Conservation (phyloP, 2,113 vertebrate species). For the Epinephelus fuscoguttatus region DNA sequence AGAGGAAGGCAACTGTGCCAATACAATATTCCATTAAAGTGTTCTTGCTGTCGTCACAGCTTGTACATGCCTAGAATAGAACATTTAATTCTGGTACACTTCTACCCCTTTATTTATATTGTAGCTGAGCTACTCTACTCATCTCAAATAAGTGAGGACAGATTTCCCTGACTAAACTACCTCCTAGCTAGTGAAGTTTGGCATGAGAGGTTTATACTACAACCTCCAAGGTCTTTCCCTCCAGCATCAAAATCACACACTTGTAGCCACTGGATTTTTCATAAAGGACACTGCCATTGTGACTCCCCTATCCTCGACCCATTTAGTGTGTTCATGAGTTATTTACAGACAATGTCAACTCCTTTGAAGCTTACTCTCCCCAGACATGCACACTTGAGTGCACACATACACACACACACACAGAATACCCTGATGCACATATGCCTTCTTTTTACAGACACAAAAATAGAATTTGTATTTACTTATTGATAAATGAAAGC, state of each 20-base stretch:
- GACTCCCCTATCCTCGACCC: slow-evolving; percentile 55
- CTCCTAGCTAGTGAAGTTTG: slow-evolving; percentile 10
- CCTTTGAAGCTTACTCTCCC: slow-evolving; percentile 35
- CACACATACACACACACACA: slow-evolving; percentile 3
- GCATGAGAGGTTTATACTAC: slow-evolving; percentile 16
- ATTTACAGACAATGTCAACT: slow-evolving; percentile 70
- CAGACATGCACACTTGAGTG: not conserved
- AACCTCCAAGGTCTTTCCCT: slow-evolving; percentile 36
- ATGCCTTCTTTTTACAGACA: slow-evolving; percentile 14
- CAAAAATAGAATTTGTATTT: slow-evolving; percentile 51
- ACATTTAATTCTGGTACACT: not conserved
- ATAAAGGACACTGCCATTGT: slow-evolving; percentile 72
- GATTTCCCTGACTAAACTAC: slow-evolving; percentile 17
- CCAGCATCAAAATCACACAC: slow-evolving; percentile 54
- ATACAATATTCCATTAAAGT: too few relatives aligned
- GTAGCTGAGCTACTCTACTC: not conserved
- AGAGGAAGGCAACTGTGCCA: too few relatives aligned
- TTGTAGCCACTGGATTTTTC: slow-evolving; percentile 74
- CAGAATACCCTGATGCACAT: slow-evolving; percentile 2
- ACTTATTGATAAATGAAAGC: slow-evolving; percentile 51
- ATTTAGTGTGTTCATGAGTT: slow-evolving; percentile 76
- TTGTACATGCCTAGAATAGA: not conserved
- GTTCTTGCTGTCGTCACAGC: not conserved
- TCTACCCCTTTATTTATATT: slow-evolving; percentile 4
- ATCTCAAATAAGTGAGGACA: slow-evolving; percentile 14